Evolutionary conservation across 1,140 invertebrate genomes (phyloP).

Genomic region (Drosophila ananassae): DNA sequence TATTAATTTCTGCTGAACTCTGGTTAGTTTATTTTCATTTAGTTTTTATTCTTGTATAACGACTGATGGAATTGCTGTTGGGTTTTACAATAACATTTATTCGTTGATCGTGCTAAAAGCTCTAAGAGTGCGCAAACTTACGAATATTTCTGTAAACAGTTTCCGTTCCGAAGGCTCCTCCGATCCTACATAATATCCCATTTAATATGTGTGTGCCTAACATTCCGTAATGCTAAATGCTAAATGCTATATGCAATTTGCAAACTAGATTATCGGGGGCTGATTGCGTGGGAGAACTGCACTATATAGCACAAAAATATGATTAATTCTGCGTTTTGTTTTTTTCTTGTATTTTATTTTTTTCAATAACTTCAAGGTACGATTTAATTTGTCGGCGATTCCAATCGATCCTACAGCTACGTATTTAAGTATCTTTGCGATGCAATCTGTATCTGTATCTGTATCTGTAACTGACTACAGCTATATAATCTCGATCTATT

Average conservation of each 20-base stretch:
- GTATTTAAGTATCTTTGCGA: slow-evolving; percentile 23
- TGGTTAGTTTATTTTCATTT: slow-evolving; percentile 38
- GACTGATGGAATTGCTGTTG: slow-evolving; percentile 31
- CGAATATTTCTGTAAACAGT: slow-evolving; percentile 43
- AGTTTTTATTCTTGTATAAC: slow-evolving; percentile 33
- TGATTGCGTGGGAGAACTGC: slow-evolving; percentile 40
- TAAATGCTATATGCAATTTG: slow-evolving; percentile 12
- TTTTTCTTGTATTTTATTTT: not conserved
- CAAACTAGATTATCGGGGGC: slow-evolving; percentile 33
- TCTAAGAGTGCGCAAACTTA: slow-evolving; percentile 78
- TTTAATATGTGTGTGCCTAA: slow-evolving; percentile 49
- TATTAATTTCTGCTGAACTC: slow-evolving; percentile 45
- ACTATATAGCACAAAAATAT: slow-evolving; percentile 49
- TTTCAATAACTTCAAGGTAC: slow-evolving; percentile 62
- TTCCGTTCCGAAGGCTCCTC: slow-evolving; percentile 10
- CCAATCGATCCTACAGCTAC: slow-evolving; percentile 47
- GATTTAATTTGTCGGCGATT: slow-evolving; percentile 46
- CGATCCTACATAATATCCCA: slow-evolving; percentile 10
- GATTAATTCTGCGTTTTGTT: slow-evolving; percentile 20
- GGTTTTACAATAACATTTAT: slow-evolving; percentile 66
- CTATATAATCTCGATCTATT: slow-evolving; percentile 43
- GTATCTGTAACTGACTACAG: slow-evolving; percentile 11
- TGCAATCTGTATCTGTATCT: not conserved
- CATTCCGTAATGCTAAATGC: slow-evolving; percentile 17
- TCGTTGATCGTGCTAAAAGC: slow-evolving; percentile 78